Evolutionary conservation across 1,140 invertebrate species (phyloP), one percentile per base, ranked within the genome.

Genomic region (Lucilia cuprina): DNA sequence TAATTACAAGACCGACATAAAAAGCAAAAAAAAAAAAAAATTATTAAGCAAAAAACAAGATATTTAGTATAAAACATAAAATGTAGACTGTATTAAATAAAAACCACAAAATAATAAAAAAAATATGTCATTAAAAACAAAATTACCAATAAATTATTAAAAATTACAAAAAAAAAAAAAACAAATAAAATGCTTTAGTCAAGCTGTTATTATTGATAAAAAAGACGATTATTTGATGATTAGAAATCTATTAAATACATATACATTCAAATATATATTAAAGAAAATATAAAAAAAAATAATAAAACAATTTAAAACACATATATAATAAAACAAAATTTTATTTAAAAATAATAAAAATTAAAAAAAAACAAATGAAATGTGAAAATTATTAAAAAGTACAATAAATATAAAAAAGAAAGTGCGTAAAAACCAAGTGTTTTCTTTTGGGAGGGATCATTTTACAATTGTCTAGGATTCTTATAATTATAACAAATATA

Each of bases 141-240:
- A 70, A 80, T 65, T 55, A 78, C 21, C 30, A 78, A 60, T 50
- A 60, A 65, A 77, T 21, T 35, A n/a, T 25, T 74, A 47, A 55
- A 55, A 60, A 60, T n/a, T 55, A 84, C 17, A 12, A 80, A 84
- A 82, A 25, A 82, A 83, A 47, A 77, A 47, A n/a, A 83, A 70
- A 19, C 34, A 34, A 74, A 83, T 49, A 14, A 55, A 84, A 47
- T 84, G 80, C 80, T 84, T 80, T 80, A 80, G 77, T 82, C 55
- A 82, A 84, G 47, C 80, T 74, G 80, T 84, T 84, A 83, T 83
- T 77, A 84, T 84, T 84, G 80, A 82, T 70, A 82, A 80, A 84
- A 35, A 82, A 84, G 80, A 41, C 80, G 80, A 82, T 84, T 41
- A 75, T 47, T 80, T 21, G 50, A 49, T 70, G 78, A 84, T 55